Base-by-base conservation (phyloP, 2,888 invertebrate species). In the Elmis aenea region DNA sequence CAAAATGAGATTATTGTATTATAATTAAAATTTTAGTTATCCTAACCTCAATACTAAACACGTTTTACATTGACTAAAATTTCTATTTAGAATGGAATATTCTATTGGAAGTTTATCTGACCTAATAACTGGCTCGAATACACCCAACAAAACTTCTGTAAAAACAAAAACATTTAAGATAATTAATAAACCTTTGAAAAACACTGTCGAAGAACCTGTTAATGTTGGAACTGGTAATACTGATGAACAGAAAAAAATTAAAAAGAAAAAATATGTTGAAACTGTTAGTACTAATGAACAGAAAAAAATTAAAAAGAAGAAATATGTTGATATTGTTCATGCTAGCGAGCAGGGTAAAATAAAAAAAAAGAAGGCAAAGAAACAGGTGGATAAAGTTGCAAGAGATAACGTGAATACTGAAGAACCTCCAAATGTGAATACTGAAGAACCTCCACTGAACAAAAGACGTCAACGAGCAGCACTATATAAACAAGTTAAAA, bases 71-170 rank as follows among this genome's bases (percentile, higher is more conserved):
- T n/a, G n/a, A n/a, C n/a, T n/a, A n/a, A n/a, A n/a, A n/a, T n/a
- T 18, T 18, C 8, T 18, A 5, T 18, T 18, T 13, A 24, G 9
- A 18, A 61, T 64, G 58, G 62, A 62, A 18, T 63, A 62, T 42
- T 48, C 73, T 15, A 62, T 77, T 21, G 78, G 77, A 36, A 73
- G 76, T 57, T 67, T 77, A 37, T 75, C 77, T 38, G 77, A 75
- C 43, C 59, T 77, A 48, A 70, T 78, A 56, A 70, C 76, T 10
- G 77, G 77, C 26, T 70, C 71, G 42, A 72, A 72, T 20, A 74
- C 76, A 2, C 72, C 74, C 4, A 75, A 72, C 47, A 69, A 77
- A 13, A 71, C 71, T 1, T 74, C 69, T 58, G 58, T 72, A 5
- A 16, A 55, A 4, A 44, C 51, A 38, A 54, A 54, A 45, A 21